These are phyloP conservation scores for Tribolium castaneum DNA, from an alignment of 1,140 invertebrate species.

Conservation along the genomic window DNA sequence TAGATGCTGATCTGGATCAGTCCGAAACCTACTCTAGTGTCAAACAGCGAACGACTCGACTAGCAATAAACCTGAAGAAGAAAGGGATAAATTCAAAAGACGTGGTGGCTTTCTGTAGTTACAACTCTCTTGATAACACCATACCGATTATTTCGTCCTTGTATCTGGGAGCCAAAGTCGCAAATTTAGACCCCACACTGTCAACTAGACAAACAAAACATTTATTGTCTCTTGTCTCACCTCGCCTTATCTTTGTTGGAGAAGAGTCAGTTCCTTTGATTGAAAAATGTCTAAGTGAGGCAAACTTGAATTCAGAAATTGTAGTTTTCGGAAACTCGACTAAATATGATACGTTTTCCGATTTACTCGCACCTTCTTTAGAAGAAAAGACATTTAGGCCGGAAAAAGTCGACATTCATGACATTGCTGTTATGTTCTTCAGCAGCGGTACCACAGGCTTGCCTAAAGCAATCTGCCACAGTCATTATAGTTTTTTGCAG, in stretches of 20 bases:
- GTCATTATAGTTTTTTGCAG: constrained; percentile 63
- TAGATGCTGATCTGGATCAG: not conserved
- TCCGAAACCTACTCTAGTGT: constrained; percentile 25
- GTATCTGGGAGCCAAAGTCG: constrained; percentile 29
- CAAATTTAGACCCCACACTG: constrained; percentile 52
- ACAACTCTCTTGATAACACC: constrained; percentile 24
- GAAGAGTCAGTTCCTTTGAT: constrained; percentile 45
- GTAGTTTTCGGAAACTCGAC: constrained; percentile 45
- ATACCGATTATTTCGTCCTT: constrained; percentile 16
- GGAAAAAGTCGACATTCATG: constrained; percentile 43
- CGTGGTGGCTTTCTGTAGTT: constrained; percentile 15
- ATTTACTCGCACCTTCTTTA: constrained; percentile 43
- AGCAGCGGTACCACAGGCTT: constrained; percentile 80
- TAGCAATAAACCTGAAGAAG: constrained; percentile 15
- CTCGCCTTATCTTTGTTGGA: constrained; percentile 55
- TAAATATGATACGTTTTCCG: constrained; percentile 39
- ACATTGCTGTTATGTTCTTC: constrained; percentile 62
- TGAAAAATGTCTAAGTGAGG: constrained; percentile 41
- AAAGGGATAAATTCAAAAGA: constrained; percentile 34
- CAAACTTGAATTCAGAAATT: constrained; percentile 47
- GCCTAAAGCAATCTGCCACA: constrained; percentile 79
- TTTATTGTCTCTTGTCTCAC: constrained; percentile 49
- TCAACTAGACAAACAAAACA: constrained; percentile 43
- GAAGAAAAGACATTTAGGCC: constrained; percentile 56
- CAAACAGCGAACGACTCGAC: constrained; percentile 8